A percentile compares a stretch with the other conserved stretches of the same genome.
Evolutionary conservation across 2,113 vertebrate species (phyloP).

Genomic region (Rhynchomys soricoides): DNA sequence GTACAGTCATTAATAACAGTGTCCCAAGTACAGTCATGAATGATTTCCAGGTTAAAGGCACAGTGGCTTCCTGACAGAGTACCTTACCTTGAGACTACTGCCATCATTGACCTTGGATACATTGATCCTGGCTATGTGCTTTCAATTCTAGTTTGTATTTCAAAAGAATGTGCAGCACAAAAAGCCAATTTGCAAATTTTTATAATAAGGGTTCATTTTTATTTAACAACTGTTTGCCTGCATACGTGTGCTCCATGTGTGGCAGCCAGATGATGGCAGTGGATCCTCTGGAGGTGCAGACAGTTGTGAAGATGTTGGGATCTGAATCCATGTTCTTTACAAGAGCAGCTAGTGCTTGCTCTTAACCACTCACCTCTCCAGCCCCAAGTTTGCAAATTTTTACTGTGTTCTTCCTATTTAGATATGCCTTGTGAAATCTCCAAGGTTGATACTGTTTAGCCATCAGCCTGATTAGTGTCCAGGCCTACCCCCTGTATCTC

Average conservation of each 20-base stretch:
- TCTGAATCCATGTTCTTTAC: neutral
- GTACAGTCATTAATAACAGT: no score
- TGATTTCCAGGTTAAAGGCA: slow-evolving; percentile 5
- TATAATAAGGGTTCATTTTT: neutral
- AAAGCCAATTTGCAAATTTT: slow-evolving; percentile 22
- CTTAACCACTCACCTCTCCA: neutral
- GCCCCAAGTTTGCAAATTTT: neutral
- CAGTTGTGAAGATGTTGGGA: neutral
- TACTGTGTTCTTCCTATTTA: neutral
- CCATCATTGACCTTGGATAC: neutral
- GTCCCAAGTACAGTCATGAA: neutral
- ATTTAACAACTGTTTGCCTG: neutral
- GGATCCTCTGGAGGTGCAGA: neutral
- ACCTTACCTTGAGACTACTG: neutral
- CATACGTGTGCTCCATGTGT: neutral
- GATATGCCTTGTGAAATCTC: neutral
- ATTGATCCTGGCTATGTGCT: no score
- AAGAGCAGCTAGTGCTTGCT: neutral
- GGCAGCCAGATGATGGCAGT: neutral
- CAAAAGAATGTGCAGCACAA: neutral
- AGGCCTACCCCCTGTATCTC: neutral
- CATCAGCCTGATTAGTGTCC: neutral
- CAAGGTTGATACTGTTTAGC: neutral
- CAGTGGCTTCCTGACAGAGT: neutral
- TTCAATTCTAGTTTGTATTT: neutral